Percentiles rank a stretch among this genome's conserved stretches.
Evolutionary conservation across 2,888 invertebrate genomes (phyloP).

Genomic region (Salpingus planirostris): DNA sequence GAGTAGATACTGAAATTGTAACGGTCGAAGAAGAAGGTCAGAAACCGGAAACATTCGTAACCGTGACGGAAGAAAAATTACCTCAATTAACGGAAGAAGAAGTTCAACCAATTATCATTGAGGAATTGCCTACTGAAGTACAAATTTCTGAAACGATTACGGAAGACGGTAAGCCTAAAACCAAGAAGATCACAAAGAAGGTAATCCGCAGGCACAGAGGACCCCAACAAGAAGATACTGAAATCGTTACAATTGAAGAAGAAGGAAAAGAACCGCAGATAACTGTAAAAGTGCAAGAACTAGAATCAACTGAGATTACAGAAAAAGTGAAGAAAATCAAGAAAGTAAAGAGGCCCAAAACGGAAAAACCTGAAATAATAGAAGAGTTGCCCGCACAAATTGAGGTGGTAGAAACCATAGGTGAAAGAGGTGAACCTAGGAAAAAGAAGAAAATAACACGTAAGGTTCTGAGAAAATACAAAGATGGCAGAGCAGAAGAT

Average conservation of each 20-base stretch:
- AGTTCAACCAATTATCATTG: no score
- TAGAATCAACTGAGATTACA: conserved; percentile 24
- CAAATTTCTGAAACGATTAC: conserved; percentile 33
- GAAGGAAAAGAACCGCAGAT: conserved; percentile 6
- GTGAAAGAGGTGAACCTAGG: conserved; percentile 31
- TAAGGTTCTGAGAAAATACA: conserved; percentile 23
- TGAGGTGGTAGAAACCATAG: conserved; percentile 25
- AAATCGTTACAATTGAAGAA: conserved; percentile 26
- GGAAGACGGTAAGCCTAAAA: conserved; percentile 33
- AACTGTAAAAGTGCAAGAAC: conserved; percentile 10
- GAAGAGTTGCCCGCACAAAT: conserved; percentile 21
- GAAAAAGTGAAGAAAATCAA: conserved; percentile 17
- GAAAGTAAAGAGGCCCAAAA: conserved; percentile 28
- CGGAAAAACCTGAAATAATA: conserved; percentile 15
- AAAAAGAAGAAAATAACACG: conserved; percentile 24
- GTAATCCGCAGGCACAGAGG: conserved; percentile 42
- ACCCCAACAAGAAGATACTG: conserved; percentile 33
- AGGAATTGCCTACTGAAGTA: conserved; percentile 30
- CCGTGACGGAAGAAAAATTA: conserved; percentile 27
- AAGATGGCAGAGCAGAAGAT: conserved; percentile 22
- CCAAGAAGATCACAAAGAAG: conserved; percentile 37
- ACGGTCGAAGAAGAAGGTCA: no score
- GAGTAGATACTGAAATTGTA: no score
- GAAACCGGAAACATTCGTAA: no score
- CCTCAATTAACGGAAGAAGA: conserved; percentile 25